Conservation (phyloP, 1,140 invertebrate genomes). For the Leptonema lineaticorne region DNA sequence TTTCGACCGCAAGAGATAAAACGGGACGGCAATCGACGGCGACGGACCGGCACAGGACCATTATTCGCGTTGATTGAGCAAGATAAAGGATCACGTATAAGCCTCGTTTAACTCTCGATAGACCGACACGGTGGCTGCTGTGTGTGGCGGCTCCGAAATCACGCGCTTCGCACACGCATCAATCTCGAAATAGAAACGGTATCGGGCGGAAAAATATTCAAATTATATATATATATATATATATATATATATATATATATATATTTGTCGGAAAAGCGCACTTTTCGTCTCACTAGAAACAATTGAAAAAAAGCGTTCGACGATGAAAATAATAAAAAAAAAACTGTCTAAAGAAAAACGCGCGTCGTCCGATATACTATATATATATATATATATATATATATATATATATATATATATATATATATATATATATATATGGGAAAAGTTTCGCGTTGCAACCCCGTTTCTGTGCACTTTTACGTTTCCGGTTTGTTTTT, state of each 20-base stretch:
- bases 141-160: background rate
- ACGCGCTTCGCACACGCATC: background rate
- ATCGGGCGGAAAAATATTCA: too few species aligned
- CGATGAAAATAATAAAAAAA: too few species aligned
- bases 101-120: constrained; percentile 27
- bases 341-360: too few species aligned
- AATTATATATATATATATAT: too few species aligned
- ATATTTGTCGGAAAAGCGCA: too few species aligned
- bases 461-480: background rate
- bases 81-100: constrained; percentile 40
- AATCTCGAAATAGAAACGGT: background rate
- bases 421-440: background rate
- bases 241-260: too few species aligned
- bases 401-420: too few species aligned
- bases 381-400: too few species aligned
- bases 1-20: background rate
- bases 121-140: background rate
- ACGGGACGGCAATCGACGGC: background rate
- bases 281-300: too few species aligned
- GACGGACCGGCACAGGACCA: constrained; percentile 37
- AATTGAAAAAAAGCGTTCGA: too few species aligned
- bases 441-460: background rate
- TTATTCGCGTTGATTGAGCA: constrained; percentile 38
- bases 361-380: too few species aligned
- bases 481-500: background rate